Evolutionary conservation across 2,888 invertebrate genomes (phyloP).

Genomic region (Halictus ligatus): DNA sequence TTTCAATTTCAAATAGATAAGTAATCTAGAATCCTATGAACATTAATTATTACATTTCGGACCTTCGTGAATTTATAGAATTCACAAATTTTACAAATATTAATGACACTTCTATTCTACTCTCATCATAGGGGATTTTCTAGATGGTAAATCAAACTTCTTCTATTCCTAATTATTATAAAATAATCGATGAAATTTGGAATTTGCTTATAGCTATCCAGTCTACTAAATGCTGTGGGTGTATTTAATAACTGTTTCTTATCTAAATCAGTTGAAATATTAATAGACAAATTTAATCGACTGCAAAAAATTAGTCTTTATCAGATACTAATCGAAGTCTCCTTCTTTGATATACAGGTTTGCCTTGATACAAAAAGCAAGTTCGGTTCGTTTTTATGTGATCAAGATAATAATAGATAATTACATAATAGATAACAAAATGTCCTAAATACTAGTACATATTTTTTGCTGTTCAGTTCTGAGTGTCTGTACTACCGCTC

Average conservation of each 20-base stretch:
- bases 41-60: neutral
- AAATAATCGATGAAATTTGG: neutral
- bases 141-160: neutral
- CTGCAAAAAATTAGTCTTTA: neutral
- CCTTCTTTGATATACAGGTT: neutral
- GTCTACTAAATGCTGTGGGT: neutral
- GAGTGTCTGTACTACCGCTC: neutral
- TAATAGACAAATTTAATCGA: neutral
- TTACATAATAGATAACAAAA: neutral
- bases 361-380: neutral
- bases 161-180: neutral
- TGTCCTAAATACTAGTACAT: neutral
- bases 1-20: neutral
- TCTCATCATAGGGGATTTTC: no score
- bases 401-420: neutral
- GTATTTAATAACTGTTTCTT: neutral
- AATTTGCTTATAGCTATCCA: no score
- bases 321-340: neutral
- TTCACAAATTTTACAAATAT: neutral
- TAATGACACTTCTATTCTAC: no score
- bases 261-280: neutral
- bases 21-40: neutral
- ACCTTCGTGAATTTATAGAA: no score
- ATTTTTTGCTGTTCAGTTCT: neutral
- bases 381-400: neutral